Percentiles rank a stretch among this genome's conserved stretches.
phyloP scores from a whole-genome alignment of 30 jellyfish, hydroid and myxozoan species.

The Turritopsis rubra region DNA sequence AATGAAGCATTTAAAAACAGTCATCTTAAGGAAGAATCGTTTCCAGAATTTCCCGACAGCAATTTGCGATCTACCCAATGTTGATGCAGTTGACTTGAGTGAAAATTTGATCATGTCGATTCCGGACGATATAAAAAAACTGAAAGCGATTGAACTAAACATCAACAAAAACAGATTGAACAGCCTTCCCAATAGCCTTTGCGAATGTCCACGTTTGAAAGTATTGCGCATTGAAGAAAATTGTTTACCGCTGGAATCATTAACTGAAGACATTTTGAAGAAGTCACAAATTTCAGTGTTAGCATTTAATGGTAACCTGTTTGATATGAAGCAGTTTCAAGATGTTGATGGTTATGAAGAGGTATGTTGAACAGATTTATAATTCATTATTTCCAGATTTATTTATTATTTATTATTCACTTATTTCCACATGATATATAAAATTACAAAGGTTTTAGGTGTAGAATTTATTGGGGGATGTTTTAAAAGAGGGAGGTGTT shows the following conservation, averaged over 20 bases:
- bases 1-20: conserved; percentile 62
- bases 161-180: conserved; percentile 62
- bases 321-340: conserved; percentile 66
- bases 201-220: conserved; percentile 69
- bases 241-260: conserved; percentile 67
- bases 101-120: conserved; percentile 43
- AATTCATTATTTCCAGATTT: not conserved
- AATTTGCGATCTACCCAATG: conserved; percentile 61
- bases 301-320: conserved; percentile 81
- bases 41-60: conserved; percentile 53
- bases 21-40: conserved; percentile 48
- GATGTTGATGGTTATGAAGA: conserved; percentile 87
- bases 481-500: too few relatives aligned
- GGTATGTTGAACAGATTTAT: conserved; percentile 33
- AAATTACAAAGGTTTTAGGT: not conserved
- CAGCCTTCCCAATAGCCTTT: conserved; percentile 36
- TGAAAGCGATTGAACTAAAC: conserved; percentile 82
- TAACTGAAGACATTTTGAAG: conserved; percentile 51
- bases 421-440: not conserved
- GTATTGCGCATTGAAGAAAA: conserved; percentile 84
- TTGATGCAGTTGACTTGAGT: conserved; percentile 81
- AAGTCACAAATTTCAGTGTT: conserved; percentile 62
- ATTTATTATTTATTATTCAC: not conserved
- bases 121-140: conserved; percentile 42
- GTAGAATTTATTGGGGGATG: not conserved